Base-by-base conservation (phyloP, 2,888 invertebrate species). In the Scaptomyza polygonia region DNA sequence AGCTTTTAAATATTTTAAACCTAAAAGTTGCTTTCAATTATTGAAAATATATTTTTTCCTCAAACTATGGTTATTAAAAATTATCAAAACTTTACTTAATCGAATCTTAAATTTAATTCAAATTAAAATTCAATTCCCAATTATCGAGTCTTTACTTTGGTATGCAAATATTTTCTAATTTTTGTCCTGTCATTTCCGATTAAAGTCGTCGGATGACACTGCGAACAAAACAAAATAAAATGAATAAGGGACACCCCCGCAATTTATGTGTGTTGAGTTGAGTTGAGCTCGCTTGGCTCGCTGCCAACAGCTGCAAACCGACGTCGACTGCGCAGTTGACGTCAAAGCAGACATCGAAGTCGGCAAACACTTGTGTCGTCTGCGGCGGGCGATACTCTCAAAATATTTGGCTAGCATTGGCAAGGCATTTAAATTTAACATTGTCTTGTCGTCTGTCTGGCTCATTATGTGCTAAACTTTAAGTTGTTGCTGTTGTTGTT, bases 151-250 rank as follows among this genome's bases (percentile, higher is more conserved):
- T 47, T 8, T 4, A 12, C 16, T 7, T 0, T 44, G 14, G 14
- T 36, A 14, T 49, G n/a, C 3, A n/a, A 18, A 34, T 49, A 21
- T 14, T n/a, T n/a, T 1, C 32, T 0, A 9, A 6, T n/a, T n/a
- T 36, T 25, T 36, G 14, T 21, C 14, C 48, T 61, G 77, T 70
- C 71, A 82, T 76, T 81, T 85, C 73, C 80, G 83, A 81, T 82
- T 67, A 68, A 56, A 65, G 59, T 63, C 65, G 59, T 63, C 65
- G 64, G 27, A 14, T 12, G 49, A 25, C 5, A 25, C 27, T 27
- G 11, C 11, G 27, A 45, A 45, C 11, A 27, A 14, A 27, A 14
- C 6, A 7, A 43, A 9, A 7, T 0, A 48, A 27, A 49, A 8
- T 9, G 14, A 36, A 36, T 29, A 42, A 21, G 61, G 72, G 61